Evolutionary conservation across 2,888 invertebrate genomes (phyloP), one percentile per base, ranked within the genome.

Genomic region (Noctua janthina): DNA sequence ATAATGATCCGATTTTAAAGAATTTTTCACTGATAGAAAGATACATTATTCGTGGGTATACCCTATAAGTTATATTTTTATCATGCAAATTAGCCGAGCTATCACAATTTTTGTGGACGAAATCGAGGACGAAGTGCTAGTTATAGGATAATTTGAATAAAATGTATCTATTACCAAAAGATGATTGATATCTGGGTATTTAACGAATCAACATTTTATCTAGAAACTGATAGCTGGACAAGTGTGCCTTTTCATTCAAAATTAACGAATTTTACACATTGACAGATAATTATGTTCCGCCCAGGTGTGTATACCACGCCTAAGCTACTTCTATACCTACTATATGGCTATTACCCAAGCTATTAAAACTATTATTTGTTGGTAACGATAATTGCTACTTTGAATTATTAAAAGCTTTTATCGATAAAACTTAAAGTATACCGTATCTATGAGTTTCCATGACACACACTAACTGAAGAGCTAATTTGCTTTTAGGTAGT

Each of bases 351-450:
- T 39, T 84, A 85, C 15, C 29, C 49, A 62, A 62, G 62, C 46
- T 56, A 85, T 80, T 80, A 73, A 49, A 82, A 80, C 51, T 29
- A 86, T 82, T 43, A 59, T 82, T 82, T 74, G 82, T 59, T 70
- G 17, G 49, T 59, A 66, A 66, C 29, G 79, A 70, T 66, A 78
- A 87, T 87, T 75, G 75, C 43, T 74, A 56, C 80, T 80, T 72
- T 87, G 70, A 87, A 84, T 82, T 76, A 85, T 86, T 86, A 78
- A 85, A 81, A 81, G 81, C 74, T 81, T 78, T 74, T 20, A 74
- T 77, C 35, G 79, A 87, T 75, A 71, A 74, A 71, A 74, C n/a
- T 54, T 49, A 71, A 64, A 43, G n/a, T 64, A 43, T 23, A 13
- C n/a, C 56, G 51, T 23, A 13, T 11, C 56, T 46, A 17, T 46